Percentiles rank a stretch among this genome's conserved stretches.
phyloP scores from a whole-genome alignment of 2,113 vertebrate species.

The Megaceryle torquata region DNA sequence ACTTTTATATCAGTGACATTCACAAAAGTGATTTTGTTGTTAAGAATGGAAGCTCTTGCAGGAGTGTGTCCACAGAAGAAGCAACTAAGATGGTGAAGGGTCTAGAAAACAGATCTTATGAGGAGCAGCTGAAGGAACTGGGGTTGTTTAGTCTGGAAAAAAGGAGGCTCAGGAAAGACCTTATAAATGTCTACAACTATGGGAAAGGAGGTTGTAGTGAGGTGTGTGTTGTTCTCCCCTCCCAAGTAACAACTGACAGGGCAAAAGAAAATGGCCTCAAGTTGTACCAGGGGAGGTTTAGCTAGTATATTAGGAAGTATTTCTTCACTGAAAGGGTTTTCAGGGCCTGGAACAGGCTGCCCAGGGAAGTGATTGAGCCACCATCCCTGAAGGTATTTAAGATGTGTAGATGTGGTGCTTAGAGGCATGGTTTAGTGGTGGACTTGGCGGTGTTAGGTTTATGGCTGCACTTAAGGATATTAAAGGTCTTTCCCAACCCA shows the following conservation, averaged over 20 bases:
- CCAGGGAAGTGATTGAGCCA: background rate
- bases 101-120: background rate
- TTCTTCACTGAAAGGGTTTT: background rate
- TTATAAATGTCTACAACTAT: rapidly evolving
- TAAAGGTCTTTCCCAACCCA: background rate
- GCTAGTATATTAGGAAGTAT: background rate
- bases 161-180: background rate
- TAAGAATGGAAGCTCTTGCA: background rate
- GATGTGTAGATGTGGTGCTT: background rate
- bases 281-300: background rate
- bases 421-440: background rate
- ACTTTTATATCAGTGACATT: background rate
- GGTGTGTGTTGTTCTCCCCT: rapidly evolving
- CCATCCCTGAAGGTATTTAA: background rate
- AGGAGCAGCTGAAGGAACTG: background rate
- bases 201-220: background rate
- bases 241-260: background rate
- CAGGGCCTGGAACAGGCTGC: background rate
- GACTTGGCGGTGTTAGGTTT: background rate
- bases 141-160: background rate
- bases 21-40: background rate
- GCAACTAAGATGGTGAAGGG: background rate
- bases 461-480: background rate
- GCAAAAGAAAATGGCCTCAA: background rate
- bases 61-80: background rate